A percentile compares a stretch with the other conserved stretches of the same genome.
Conservation (phyloP, 2,888 invertebrate genomes). For the Sesia apiformis region DNA sequence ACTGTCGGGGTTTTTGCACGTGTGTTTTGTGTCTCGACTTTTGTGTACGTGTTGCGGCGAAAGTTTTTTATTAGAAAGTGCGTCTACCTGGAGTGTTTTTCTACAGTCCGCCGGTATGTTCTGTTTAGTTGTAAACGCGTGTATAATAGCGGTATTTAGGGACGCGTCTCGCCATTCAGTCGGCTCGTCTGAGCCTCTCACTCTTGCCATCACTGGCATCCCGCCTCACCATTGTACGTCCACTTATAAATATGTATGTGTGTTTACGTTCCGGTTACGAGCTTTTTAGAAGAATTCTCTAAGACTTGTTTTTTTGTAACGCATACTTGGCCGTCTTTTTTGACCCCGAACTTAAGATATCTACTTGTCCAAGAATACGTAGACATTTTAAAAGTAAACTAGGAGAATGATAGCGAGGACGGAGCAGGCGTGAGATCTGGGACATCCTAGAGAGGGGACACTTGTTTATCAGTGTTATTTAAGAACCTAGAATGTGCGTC, state of each 20-base stretch:
- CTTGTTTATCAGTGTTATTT: no score
- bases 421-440: no score
- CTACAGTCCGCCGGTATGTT: constrained; percentile 46
- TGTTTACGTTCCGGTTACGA: neutral
- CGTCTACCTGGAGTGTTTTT: constrained; percentile 44
- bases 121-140: constrained; percentile 22
- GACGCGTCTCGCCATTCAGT: constrained; percentile 18
- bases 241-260: neutral
- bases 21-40: neutral
- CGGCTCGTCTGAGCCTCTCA: constrained; percentile 16
- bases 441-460: no score
- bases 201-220: constrained; percentile 8
- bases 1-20: constrained; percentile 1
- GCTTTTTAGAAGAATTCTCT: constrained; percentile 6
- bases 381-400: no score
- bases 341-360: no score
- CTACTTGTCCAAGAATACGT: no score
- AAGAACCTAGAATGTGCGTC: no score
- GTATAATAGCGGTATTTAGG: constrained; percentile 42
- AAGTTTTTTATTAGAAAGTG: constrained; percentile 32
- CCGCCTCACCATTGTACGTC: constrained; percentile 8
- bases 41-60: neutral
- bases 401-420: no score
- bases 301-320: no score
- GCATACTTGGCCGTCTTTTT: no score